These are phyloP conservation scores for Leptarthrus brevirostris DNA, from an alignment of 2,888 invertebrate genomes.

Conservation along the genomic window DNA sequence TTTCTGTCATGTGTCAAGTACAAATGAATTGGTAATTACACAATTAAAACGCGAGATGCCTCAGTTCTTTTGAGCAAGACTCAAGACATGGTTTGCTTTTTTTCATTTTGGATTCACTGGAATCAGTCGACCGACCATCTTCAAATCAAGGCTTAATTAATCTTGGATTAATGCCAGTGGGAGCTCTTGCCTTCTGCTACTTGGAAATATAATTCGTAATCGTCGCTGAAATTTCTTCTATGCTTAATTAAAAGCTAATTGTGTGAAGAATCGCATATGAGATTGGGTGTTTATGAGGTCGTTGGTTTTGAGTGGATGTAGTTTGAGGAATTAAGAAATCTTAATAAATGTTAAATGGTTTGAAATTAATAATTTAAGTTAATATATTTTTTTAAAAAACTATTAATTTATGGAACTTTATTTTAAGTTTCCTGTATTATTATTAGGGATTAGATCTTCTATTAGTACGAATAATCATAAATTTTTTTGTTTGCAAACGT, in stretches of 20 bases:
- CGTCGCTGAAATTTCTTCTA: constrained; percentile 48
- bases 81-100: not conserved
- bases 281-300: not conserved
- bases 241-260: constrained; percentile 15
- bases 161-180: constrained; percentile 53
- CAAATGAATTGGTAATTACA: constrained; percentile 55
- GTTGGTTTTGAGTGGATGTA: too few relatives aligned
- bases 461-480: too few relatives aligned
- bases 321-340: too few relatives aligned
- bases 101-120: constrained; percentile 3
- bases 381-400: too few relatives aligned
- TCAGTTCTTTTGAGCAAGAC: constrained; percentile 19
- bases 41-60: constrained; percentile 52
- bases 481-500: too few relatives aligned
- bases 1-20: constrained; percentile 52
- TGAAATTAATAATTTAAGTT: too few relatives aligned
- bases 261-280: not conserved
- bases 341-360: too few relatives aligned
- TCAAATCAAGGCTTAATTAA: constrained; percentile 52
- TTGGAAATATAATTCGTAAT: constrained; percentile 52
- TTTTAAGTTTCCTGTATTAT: too few relatives aligned
- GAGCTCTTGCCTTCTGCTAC: constrained; percentile 31
- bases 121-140: constrained; percentile 12
- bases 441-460: too few relatives aligned
- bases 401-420: too few relatives aligned